Percentiles rank a stretch among this genome's conserved stretches.
Evolutionary conservation across 2,113 vertebrate species (phyloP).

Genomic region (Labrus mixtus): DNA sequence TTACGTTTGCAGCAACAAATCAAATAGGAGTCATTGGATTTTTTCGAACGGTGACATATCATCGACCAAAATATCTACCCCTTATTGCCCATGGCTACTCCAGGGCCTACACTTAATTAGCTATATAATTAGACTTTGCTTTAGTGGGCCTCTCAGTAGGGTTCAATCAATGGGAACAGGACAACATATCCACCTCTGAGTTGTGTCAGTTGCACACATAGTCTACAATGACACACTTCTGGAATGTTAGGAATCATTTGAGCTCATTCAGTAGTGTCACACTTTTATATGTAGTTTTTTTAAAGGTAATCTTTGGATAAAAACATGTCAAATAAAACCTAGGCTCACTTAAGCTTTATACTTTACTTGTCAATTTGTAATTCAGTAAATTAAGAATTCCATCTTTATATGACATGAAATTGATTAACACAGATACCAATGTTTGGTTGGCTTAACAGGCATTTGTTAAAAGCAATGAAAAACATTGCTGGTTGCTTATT

Average conservation of each 20-base stretch:
- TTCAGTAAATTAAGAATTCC: not conserved
- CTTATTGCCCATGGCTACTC: conserved; percentile 67
- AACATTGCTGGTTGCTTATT: too few species aligned
- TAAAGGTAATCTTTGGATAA: not conserved
- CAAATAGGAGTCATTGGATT: conserved; percentile 73
- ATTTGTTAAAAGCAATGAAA: too few species aligned
- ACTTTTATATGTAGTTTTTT: not conserved
- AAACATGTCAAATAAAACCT: not conserved
- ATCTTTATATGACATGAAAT: not conserved
- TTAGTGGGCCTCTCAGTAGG: conserved; percentile 77
- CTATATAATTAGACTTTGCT: conserved; percentile 83
- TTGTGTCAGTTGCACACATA: conserved; percentile 42
- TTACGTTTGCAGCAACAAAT: conserved; percentile 70
- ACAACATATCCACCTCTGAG: conserved; percentile 70
- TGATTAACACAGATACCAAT: too few species aligned
- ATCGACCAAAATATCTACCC: conserved; percentile 80
- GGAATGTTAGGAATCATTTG: conserved; percentile 43
- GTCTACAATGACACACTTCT: conserved; percentile 45
- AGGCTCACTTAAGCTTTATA: too few species aligned
- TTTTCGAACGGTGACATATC: conserved; percentile 80
- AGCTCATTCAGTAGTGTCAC: conserved; percentile 37
- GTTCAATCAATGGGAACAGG: conserved; percentile 78
- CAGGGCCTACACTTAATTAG: conserved; percentile 78
- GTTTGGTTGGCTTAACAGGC: too few species aligned
- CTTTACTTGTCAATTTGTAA: not conserved